phyloP scores from a whole-genome alignment of 2,797 vertebrate genomes.

The Pangasius krempfi region DNA sequence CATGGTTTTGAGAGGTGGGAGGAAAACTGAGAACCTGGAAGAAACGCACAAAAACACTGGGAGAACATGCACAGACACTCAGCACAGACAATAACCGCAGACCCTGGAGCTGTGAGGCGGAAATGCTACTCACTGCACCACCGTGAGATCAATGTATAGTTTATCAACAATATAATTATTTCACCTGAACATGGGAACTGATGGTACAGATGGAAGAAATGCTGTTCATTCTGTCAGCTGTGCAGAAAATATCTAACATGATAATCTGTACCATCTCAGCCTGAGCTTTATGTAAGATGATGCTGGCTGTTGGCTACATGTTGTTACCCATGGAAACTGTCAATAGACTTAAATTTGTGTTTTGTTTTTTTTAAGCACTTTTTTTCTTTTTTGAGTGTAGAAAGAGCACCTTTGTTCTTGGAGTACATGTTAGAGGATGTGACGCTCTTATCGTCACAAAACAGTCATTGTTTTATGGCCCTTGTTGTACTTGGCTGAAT shows the following conservation, averaged over 20 bases:
- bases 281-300: background rate
- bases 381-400: background rate
- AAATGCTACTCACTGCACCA: background rate
- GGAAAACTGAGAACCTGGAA: background rate
- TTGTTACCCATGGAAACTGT: background rate
- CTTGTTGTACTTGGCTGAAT: slow-evolving; percentile 34
- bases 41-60: background rate
- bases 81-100: background rate
- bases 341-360: background rate
- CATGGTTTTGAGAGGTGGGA: background rate
- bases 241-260: background rate
- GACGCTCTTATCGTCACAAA: slow-evolving; percentile 47
- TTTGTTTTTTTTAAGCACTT: background rate
- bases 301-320: slow-evolving; percentile 8
- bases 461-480: slow-evolving; percentile 49
- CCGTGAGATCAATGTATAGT: background rate
- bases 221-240: background rate
- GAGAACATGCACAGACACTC: background rate
- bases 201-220: background rate
- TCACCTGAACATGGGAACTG: background rate
- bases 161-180: background rate
- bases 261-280: background rate
- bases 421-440: slow-evolving; percentile 32
- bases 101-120: background rate
- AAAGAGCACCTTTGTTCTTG: slow-evolving; percentile 35